Percentiles rank a stretch among this genome's conserved stretches.
These are phyloP conservation scores for Epinotia ramella DNA, from an alignment of 2,888 invertebrate genomes.

Conservation along the genomic window DNA sequence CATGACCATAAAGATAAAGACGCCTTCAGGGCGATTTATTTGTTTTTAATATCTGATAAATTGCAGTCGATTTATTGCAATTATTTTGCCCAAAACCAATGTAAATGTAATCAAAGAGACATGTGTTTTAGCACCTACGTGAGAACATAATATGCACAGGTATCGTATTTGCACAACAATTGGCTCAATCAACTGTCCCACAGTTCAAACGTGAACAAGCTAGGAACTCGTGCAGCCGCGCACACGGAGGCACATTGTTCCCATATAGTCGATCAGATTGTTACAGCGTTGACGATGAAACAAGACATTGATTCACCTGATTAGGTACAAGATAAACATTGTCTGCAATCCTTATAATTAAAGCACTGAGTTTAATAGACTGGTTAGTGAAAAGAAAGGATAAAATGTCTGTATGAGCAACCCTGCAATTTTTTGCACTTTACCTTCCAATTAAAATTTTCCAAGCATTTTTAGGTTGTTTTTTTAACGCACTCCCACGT, in stretches of 20 bases:
- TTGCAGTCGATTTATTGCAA: neutral
- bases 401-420: too few species aligned
- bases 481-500: too few species aligned
- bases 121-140: neutral
- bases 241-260: conserved; percentile 1
- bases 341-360: too few species aligned
- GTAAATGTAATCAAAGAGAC: neutral
- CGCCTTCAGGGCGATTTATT: neutral
- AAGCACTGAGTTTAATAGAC: too few species aligned
- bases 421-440: too few species aligned
- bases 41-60: too few species aligned
- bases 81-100: neutral
- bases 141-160: neutral
- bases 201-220: conserved; percentile 10
- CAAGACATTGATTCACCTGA: neutral
- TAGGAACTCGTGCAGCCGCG: neutral
- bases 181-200: conserved; percentile 17
- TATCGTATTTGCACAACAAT: conserved; percentile 34
- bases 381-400: too few species aligned
- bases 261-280: neutral
- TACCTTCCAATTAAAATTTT: too few species aligned
- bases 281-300: neutral
- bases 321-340: neutral
- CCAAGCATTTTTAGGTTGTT: too few species aligned
- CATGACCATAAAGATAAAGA: too few species aligned